Percentiles rank a stretch among this genome's conserved stretches.
phyloP scores from a whole-genome alignment of 2,113 vertebrate species.

The Calidris pugnax region DNA sequence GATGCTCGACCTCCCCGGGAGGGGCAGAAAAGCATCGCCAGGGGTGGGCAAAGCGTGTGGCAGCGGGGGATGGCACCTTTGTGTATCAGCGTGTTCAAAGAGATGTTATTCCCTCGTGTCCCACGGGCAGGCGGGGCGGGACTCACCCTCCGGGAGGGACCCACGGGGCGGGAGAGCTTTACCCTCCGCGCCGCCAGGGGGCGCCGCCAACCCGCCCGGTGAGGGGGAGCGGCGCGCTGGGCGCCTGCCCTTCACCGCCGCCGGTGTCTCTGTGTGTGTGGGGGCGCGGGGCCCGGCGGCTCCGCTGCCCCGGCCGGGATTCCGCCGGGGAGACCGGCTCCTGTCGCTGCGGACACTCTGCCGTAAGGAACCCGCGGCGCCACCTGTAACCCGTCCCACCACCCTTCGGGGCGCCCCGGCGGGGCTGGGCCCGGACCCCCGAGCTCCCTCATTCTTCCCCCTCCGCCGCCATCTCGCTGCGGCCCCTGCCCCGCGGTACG shows the following conservation, averaged over 20 bases:
- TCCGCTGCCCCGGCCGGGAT: neutral
- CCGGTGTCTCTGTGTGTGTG: neutral
- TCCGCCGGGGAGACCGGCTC: neutral
- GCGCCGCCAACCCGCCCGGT: neutral
- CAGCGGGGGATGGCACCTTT: no score
- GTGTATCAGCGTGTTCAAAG: rapidly evolving
- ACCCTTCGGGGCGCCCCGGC: neutral
- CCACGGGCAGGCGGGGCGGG: no score
- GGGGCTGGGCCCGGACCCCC: neutral
- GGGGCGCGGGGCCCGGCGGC: neutral
- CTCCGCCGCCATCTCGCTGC: no score
- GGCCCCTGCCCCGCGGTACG: no score
- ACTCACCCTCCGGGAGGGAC: rapidly evolving
- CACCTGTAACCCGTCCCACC: rapidly evolving
- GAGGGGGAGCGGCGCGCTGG: neutral
- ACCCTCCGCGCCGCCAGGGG: neutral
- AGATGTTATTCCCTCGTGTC: rapidly evolving
- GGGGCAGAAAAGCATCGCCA: neutral
- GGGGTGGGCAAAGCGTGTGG: neutral
- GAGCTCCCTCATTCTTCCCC: no score
- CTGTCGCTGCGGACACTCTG: neutral
- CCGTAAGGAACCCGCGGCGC: neutral
- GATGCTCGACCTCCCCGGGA: neutral
- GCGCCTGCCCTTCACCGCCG: neutral
- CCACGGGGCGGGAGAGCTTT: no score